These are phyloP conservation scores for Balaeniceps rex DNA, from an alignment of 2,113 vertebrate species.

Conservation along the genomic window DNA sequence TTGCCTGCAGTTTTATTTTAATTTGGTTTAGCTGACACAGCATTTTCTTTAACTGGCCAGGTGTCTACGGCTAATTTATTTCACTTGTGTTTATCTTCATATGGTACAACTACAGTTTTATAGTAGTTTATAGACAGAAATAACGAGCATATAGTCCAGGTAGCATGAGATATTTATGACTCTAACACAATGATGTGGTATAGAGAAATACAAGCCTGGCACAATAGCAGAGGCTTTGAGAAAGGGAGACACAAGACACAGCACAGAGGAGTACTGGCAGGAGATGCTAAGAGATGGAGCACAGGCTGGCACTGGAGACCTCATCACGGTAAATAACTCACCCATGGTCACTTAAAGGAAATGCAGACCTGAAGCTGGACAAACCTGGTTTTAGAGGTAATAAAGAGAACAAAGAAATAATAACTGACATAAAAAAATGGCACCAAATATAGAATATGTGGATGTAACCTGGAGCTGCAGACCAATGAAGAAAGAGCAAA, in stretches of 20 bases:
- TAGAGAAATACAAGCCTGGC: neutral
- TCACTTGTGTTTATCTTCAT: neutral
- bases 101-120: neutral
- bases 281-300: neutral
- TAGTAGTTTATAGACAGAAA: neutral
- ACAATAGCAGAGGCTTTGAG: neutral
- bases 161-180: neutral
- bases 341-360: neutral
- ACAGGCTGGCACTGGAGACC: neutral
- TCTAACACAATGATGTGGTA: neutral
- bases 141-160: neutral
- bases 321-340: neutral
- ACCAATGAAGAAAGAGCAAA: neutral
- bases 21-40: neutral
- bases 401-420: neutral
- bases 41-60: neutral
- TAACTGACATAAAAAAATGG: neutral
- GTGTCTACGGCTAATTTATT: neutral
- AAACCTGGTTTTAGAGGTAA: neutral
- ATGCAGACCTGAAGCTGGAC: neutral
- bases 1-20: neutral
- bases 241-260: neutral
- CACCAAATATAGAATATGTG: neutral
- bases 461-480: neutral
- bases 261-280: neutral